Evolutionary conservation across 2,888 invertebrate species (phyloP).

Genomic region (Cryptocheilus praepositus): DNA sequence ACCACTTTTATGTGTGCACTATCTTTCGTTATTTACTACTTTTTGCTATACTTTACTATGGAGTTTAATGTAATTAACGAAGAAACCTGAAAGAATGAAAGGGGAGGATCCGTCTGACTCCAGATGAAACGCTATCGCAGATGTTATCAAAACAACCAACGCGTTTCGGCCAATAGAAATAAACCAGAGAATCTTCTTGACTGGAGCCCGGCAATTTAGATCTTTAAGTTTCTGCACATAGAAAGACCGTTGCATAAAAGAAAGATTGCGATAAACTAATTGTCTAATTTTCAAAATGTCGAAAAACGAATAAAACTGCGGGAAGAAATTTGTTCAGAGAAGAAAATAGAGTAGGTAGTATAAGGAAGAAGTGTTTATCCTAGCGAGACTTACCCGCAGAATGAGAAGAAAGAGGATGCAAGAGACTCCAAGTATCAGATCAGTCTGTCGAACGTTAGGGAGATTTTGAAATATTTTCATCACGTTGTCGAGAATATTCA

Average conservation of each 20-base stretch:
- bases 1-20: too few species aligned
- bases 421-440: conserved; percentile 82
- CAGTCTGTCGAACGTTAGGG: conserved; percentile 81
- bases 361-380: too few species aligned
- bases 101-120: conserved; percentile 76
- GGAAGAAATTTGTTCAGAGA: too few species aligned
- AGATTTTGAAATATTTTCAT: conserved; percentile 83
- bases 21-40: too few species aligned
- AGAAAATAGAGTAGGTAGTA: too few species aligned
- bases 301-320: too few species aligned
- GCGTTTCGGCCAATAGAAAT: conserved; percentile 88
- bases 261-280: too few species aligned
- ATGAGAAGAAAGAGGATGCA: conserved; percentile 85
- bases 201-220: conserved; percentile 68
- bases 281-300: too few species aligned
- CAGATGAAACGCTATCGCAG: conserved; percentile 77
- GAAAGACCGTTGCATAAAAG: background rate
- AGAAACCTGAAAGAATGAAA: conserved; percentile 75
- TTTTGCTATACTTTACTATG: too few species aligned
- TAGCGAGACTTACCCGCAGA: conserved; percentile 80
- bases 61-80: too few species aligned
- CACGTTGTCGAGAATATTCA: conserved; percentile 85
- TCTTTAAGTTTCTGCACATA: conserved; percentile 80
- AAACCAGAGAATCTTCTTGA: conserved; percentile 82
- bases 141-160: conserved; percentile 82